These are phyloP conservation scores for Drosophila kohkoa DNA, from an alignment of 1,140 invertebrate genomes.

Conservation along the genomic window DNA sequence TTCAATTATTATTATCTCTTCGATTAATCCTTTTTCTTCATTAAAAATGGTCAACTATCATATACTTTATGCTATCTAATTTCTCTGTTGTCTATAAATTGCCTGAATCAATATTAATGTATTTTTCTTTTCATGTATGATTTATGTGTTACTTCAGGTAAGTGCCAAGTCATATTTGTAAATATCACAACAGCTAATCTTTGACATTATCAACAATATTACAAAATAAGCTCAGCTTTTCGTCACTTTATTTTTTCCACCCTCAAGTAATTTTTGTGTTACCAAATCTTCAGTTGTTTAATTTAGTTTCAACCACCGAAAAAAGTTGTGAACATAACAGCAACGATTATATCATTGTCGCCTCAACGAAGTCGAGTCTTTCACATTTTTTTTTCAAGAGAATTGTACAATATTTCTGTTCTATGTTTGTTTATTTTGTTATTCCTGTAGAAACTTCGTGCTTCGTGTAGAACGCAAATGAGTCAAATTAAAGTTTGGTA, in stretches of 20 bases:
- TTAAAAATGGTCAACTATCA: too few species aligned
- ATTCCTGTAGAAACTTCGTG: conserved; percentile 9
- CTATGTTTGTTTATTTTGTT: conserved; percentile 21
- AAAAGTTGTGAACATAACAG: not conserved
- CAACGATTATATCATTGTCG: conserved; percentile 32
- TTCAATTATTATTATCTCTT: too few species aligned
- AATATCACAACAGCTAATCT: not conserved
- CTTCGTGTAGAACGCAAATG: conserved; percentile 41
- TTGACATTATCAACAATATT: not conserved
- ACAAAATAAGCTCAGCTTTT: conserved; percentile 3
- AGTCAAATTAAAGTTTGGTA: conserved; percentile 78
- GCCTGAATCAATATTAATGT: not conserved
- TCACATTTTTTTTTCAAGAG: conserved; percentile 6
- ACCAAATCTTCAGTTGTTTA: not conserved
- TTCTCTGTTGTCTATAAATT: not conserved
- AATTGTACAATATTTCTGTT: conserved; percentile 23
- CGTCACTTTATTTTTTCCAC: conserved; percentile 10
- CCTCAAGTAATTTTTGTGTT: conserved; percentile 1
- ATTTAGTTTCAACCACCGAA: conserved; percentile 32
- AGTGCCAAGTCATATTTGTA: not conserved
- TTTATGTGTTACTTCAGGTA: not conserved
- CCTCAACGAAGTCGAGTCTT: conserved; percentile 3
- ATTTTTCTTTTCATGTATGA: not conserved
- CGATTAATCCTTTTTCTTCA: too few species aligned
- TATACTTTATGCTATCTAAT: too few species aligned